Evolutionary conservation across 2,888 invertebrate genomes (phyloP).

Genomic region (Pachydiplax longipennis): DNA sequence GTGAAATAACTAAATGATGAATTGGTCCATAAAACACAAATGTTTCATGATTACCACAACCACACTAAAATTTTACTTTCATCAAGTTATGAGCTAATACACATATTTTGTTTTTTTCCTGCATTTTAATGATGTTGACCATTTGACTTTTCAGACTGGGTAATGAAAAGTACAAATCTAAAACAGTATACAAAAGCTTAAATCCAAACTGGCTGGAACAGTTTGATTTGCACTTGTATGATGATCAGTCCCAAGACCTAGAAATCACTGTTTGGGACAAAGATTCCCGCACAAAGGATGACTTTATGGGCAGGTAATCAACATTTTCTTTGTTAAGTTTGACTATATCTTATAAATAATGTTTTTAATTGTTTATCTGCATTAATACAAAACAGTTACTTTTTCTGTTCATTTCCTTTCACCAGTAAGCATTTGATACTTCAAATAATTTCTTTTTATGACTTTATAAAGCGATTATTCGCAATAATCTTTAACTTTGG

Average conservation of each 20-base stretch:
- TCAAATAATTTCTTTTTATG: too few relatives aligned
- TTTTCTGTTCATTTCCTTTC: not conserved
- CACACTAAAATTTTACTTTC: not conserved
- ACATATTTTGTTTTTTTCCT: constrained; percentile 32
- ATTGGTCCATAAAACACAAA: too few relatives aligned
- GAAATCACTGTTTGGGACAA: constrained; percentile 94
- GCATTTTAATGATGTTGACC: too few relatives aligned
- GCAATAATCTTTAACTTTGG: too few relatives aligned
- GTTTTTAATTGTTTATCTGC: not conserved
- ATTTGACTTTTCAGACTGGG: constrained; percentile 73
- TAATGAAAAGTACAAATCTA: constrained; percentile 97
- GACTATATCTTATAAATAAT: not conserved
- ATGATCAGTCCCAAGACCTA: constrained; percentile 89
- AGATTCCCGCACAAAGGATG: constrained; percentile 83
- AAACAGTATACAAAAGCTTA: constrained; percentile 83
- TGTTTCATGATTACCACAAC: not conserved
- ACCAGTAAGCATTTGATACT: too few relatives aligned
- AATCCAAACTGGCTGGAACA: constrained; percentile 96
- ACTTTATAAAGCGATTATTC: too few relatives aligned
- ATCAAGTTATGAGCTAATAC: not conserved
- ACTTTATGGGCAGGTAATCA: constrained; percentile 80
- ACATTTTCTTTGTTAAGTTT: not conserved
- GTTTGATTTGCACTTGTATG: constrained; percentile 95
- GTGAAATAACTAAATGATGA: too few relatives aligned
- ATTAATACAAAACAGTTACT: not conserved